These are phyloP conservation scores for Grammomys dolichurus DNA, from an alignment of 2,113 vertebrate species.

Conservation along the genomic window DNA sequence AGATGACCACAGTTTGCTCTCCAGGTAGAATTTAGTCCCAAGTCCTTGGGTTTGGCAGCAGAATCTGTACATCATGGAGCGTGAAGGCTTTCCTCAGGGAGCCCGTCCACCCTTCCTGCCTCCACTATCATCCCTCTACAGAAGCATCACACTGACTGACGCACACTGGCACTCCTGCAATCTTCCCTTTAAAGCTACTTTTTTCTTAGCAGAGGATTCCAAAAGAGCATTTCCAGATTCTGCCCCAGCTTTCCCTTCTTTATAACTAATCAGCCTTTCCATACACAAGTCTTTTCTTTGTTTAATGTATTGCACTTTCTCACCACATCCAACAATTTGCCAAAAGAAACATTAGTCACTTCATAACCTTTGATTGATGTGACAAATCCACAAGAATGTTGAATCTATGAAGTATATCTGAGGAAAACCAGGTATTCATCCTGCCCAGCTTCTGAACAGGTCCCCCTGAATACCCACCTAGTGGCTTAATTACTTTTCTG, in stretches of 20 bases:
- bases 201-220: constrained; percentile 99
- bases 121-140: constrained; percentile 97
- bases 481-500: background rate
- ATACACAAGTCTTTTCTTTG: background rate
- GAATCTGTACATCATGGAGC: constrained; percentile 93
- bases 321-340: constrained; percentile 99
- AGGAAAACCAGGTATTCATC: background rate
- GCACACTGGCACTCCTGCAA: constrained; percentile 75
- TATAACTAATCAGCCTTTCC: constrained; percentile 59
- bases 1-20: constrained; percentile 92
- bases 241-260: constrained; percentile 98
- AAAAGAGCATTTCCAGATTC: constrained; percentile 99
- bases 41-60: constrained; percentile 87
- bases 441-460: background rate
- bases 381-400: background rate
- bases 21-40: constrained; percentile 94
- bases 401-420: background rate
- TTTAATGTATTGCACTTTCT: constrained; percentile 98
- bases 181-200: constrained; percentile 97
- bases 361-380: constrained; percentile 91
- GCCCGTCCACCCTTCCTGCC: constrained; percentile 96
- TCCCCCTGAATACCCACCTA: background rate
- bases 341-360: constrained; percentile 99
- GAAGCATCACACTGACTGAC: background rate
- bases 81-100: constrained; percentile 96